Conservation (phyloP, 2,113 vertebrate genomes). For the Amazona vittata region DNA sequence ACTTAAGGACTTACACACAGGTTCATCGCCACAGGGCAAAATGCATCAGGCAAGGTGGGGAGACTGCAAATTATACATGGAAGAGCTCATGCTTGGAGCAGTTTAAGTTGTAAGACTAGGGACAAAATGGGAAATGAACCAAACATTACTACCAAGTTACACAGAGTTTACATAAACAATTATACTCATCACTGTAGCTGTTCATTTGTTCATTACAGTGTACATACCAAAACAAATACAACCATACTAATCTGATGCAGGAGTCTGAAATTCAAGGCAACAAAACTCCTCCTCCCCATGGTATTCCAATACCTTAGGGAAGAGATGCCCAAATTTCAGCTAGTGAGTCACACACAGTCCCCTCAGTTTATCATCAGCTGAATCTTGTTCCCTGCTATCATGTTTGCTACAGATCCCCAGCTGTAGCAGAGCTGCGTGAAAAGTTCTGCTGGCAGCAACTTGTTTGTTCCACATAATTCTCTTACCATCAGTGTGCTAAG, state of each 20-base stretch:
- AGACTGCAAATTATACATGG: neutral
- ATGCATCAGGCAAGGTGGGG: neutral
- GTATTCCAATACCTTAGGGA: neutral
- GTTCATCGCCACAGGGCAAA: neutral
- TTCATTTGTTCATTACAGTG: neutral
- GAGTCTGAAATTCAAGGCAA: neutral
- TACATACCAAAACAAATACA: neutral
- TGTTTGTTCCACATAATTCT: neutral
- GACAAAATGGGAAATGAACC: neutral
- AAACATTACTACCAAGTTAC: neutral
- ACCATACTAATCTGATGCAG: neutral
- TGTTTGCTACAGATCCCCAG: neutral
- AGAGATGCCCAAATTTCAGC: neutral
- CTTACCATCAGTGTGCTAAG: accelerated
- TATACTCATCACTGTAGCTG: neutral
- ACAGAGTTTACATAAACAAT: neutral
- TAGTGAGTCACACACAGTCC: neutral
- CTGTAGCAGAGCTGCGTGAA: neutral
- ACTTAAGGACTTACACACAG: neutral
- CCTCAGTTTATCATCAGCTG: neutral
- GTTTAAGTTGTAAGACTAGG: neutral
- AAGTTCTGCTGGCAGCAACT: neutral
- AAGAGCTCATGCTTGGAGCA: neutral
- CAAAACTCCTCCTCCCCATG: neutral
- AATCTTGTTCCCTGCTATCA: neutral